phyloP scores from a whole-genome alignment of 2,113 vertebrate species.

The Sorex araneus region DNA sequence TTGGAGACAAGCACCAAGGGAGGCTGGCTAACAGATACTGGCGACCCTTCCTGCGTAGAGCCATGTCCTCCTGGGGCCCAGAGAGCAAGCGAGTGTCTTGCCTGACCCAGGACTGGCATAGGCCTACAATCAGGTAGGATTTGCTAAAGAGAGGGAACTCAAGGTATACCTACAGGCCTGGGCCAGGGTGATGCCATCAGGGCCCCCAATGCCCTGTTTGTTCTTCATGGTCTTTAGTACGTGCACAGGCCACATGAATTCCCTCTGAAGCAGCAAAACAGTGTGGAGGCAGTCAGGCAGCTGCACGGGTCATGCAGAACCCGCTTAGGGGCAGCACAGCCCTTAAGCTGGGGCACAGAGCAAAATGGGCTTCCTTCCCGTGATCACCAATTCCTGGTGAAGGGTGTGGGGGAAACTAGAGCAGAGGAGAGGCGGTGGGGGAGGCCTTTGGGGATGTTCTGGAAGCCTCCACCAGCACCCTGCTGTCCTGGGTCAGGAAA shows the following conservation, averaged over 20 bases:
- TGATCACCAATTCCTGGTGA: not conserved
- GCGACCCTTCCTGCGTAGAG: not conserved
- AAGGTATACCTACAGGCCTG: not conserved
- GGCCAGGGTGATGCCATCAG: not conserved
- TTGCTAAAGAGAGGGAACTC: not conserved
- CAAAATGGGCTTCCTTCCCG: not conserved
- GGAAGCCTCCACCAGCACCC: not conserved
- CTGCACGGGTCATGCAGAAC: not conserved
- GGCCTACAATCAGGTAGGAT: not conserved
- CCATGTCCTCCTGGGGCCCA: not conserved
- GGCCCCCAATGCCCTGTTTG: not conserved
- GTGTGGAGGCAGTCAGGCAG: not conserved
- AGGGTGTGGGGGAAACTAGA: not conserved
- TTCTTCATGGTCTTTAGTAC: not conserved
- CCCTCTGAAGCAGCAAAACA: not conserved
- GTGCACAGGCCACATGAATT: not conserved
- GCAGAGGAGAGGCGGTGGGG: not conserved
- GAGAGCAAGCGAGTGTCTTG: not conserved
- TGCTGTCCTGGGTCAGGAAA: not conserved
- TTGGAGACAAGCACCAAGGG: not conserved
- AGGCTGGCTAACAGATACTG: not conserved
- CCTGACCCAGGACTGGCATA: not conserved
- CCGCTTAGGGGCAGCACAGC: not conserved
- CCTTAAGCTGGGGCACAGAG: not conserved
- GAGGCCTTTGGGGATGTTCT: accelerated